Conservation (phyloP, 1,140 invertebrate genomes). For the Teleopsis dalmanni region DNA sequence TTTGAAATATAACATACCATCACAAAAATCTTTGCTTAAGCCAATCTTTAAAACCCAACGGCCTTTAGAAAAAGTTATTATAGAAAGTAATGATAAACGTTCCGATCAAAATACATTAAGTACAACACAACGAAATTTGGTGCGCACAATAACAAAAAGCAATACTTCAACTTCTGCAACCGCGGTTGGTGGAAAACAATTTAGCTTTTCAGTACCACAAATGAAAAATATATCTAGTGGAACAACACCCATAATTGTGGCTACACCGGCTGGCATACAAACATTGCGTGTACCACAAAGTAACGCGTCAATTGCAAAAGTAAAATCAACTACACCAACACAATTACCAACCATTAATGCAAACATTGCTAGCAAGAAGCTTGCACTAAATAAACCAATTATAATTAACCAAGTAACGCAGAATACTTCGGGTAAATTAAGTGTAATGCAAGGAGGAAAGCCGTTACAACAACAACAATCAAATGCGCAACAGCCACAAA, state of each 20-base stretch:
- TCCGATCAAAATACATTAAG: not conserved
- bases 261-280: conserved; percentile 35
- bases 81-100: not conserved
- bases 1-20: conserved; percentile 32
- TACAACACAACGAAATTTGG: not conserved
- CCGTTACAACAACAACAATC: conserved; percentile 6
- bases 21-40: conserved; percentile 34
- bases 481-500: conserved; percentile 13
- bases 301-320: conserved; percentile 18
- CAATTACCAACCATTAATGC: conserved; percentile 2
- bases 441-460: conserved; percentile 1
- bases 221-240: not conserved
- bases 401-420: conserved; percentile 15
- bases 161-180: not conserved
- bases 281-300: conserved; percentile 38
- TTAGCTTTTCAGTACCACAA: conserved; percentile 9
- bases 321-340: not conserved
- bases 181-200: conserved; percentile 5
- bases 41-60: conserved; percentile 12
- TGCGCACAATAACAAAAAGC: conserved; percentile 4
- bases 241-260: conserved; percentile 32
- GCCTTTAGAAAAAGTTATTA: not conserved
- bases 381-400: conserved; percentile 21
- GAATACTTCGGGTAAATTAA: too few species aligned
- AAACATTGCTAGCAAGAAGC: conserved; percentile 19